A percentile compares a stretch with the other conserved stretches of the same genome.
Evolutionary conservation across 2,113 vertebrate genomes (phyloP).

Genomic region (Procapra przewalskii): DNA sequence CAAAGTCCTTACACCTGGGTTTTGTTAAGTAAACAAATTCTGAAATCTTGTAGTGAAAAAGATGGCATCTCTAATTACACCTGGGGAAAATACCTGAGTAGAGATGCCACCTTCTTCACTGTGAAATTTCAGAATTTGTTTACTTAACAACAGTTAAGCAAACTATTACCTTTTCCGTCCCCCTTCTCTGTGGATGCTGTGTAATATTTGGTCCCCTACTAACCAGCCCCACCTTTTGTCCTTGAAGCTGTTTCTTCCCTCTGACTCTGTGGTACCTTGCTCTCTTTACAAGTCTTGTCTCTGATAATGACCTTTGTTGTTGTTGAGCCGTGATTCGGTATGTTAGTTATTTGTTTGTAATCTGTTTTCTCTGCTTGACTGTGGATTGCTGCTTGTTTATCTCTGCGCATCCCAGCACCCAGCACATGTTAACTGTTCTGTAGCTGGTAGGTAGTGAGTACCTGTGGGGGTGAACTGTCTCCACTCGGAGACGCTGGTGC

Average conservation of each 20-base stretch:
- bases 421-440: background rate
- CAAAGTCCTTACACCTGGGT: background rate
- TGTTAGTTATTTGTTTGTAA: background rate
- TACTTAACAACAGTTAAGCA: background rate
- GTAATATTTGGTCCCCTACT: background rate
- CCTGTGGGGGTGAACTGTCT: background rate
- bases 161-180: background rate
- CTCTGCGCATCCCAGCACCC: background rate
- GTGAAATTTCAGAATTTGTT: slow-evolving; percentile 20
- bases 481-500: background rate
- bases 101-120: background rate
- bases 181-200: background rate
- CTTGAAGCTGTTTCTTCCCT: background rate
- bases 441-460: background rate
- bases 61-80: background rate
- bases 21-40: background rate
- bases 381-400: background rate
- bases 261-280: background rate
- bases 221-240: background rate
- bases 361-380: background rate
- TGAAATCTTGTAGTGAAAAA: background rate
- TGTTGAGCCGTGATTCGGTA: background rate
- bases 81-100: background rate
- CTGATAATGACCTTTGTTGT: background rate
- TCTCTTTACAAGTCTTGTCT: background rate